Base-by-base conservation (phyloP, 2,113 vertebrate genomes). In the Albula glossodonta region DNA sequence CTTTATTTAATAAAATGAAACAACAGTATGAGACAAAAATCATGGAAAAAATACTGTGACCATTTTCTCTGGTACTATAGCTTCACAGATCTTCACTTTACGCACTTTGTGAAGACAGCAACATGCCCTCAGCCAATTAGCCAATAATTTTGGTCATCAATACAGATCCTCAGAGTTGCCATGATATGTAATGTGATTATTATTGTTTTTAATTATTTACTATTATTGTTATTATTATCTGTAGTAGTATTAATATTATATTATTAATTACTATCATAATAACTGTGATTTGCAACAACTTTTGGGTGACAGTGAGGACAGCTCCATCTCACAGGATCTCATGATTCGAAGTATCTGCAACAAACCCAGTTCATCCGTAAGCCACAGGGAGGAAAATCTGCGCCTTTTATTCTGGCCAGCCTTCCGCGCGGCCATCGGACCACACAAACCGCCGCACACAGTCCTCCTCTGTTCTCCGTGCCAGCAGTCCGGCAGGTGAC, bases 401-500 rank as follows among this genome's bases (percentile, higher is more conserved):
- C n/a, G 70, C 70, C 70, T 74, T 74, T 74, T n/a, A 74, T 74
- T 74, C n/a, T 8, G 31, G 70, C 8, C 70, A 31, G 70, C 70
- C 31, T 25, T 74, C 70, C 31, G 70, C 70, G n/a, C 5, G 10
- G 70, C 70, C 4, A n/a, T 22, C 1, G 70, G 70, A 31, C 70
- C n/a, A 31, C 70, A 74, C 70, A 74, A 74, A 74, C 70, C 2
- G 22, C 70, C 8, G 3, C 9, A 22, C 22, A 74, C 70, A 74
- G 70, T 25, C 22, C 11, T 9, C 70, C 31, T 74, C n/a, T 74
- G 70, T 74, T n/a, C 1, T 22, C 70, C 70, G 22, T 74, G 70
- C 70, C 70, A 74, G 70, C 31, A 74, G 70, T 31, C 70, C n/a
- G 70, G 70, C 70, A 74, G 70, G 31, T 74, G n/a, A 74, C 31